Base-by-base conservation (phyloP, 2,888 invertebrate genomes). In the Ennomos quercinarius region DNA sequence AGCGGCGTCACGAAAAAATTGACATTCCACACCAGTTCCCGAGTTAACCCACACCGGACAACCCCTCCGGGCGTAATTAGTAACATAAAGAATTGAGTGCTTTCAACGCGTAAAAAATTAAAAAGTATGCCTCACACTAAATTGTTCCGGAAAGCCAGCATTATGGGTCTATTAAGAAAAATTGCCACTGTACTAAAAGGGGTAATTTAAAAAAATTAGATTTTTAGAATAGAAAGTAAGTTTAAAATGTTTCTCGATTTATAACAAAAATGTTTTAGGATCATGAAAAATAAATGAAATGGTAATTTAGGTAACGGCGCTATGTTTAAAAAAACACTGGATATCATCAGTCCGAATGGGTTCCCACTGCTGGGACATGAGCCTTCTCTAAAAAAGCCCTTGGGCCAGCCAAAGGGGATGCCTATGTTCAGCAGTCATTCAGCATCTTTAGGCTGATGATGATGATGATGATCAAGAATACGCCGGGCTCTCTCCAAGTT, bases 111-210 rank as follows among this genome's bases (percentile, higher is more conserved):
- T 78, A 84, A 84, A 86, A 82, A 76, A 79, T 87, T 83, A 86
- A 88, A n/a, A 86, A 83, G 86, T 82, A 81, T 74, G 79, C 77
- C 73, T 70, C 74, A 75, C 73, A 74, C 64, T 71, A 83, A 87
- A 87, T 84, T 78, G 84, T 80, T 68, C 75, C 73, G 69, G 73
- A 70, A 65, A 72, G 66, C 71, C 71, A 72, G 77, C 73, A 76
- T 83, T 82, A 87, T 67, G 57, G 70, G 73, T 81, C 82, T 83
- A 88, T 89, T 87, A 87, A 80, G 84, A 83, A 81, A 82, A 79
- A 84, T 82, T 75, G 57, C 51, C 12, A 43, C 42, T 36, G 51
- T 34, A 27, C 27, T 4, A 27, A 6, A 27, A 6, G 6, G 27
- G 6, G 27, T 50, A 58, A 27, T 57, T 53, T 47, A 34, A 42